These are phyloP conservation scores for Heliconius himera DNA, from an alignment of 1,140 invertebrate species.

Conservation along the genomic window DNA sequence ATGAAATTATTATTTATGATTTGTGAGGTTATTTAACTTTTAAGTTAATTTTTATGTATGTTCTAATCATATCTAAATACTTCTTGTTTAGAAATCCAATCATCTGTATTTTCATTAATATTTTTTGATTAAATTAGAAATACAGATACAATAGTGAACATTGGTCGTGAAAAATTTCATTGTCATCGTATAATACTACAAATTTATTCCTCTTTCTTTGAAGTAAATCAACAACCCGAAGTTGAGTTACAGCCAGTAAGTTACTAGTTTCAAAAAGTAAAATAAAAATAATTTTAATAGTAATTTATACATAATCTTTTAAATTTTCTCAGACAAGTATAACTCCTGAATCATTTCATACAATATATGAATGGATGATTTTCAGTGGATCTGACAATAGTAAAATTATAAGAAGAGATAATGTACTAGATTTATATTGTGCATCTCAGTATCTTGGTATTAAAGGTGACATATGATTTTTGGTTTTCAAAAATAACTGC, in stretches of 20 bases:
- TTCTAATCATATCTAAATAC: not conserved
- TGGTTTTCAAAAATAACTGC: no score
- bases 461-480: conserved; percentile 76
- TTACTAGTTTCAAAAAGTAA: not conserved
- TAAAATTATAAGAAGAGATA: conserved; percentile 83
- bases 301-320: not conserved
- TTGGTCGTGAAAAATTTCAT: conserved; percentile 83
- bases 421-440: conserved; percentile 86
- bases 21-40: not conserved
- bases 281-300: not conserved
- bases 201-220: conserved; percentile 84
- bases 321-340: conserved; percentile 74
- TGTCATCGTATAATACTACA: conserved; percentile 84
- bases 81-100: not conserved
- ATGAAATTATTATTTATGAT: no score
- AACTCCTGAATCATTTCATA: conserved; percentile 83
- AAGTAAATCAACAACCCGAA: conserved; percentile 45
- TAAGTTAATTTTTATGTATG: not conserved
- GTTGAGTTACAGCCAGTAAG: conserved; percentile 65
- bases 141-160: conserved; percentile 82
- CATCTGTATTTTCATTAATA: not conserved
- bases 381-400: conserved; percentile 82
- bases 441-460: conserved; percentile 85
- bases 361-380: conserved; percentile 90
- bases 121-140: conserved; percentile 70